phyloP scores from a whole-genome alignment of 2,888 invertebrate genomes.

The Luperina testacea region DNA sequence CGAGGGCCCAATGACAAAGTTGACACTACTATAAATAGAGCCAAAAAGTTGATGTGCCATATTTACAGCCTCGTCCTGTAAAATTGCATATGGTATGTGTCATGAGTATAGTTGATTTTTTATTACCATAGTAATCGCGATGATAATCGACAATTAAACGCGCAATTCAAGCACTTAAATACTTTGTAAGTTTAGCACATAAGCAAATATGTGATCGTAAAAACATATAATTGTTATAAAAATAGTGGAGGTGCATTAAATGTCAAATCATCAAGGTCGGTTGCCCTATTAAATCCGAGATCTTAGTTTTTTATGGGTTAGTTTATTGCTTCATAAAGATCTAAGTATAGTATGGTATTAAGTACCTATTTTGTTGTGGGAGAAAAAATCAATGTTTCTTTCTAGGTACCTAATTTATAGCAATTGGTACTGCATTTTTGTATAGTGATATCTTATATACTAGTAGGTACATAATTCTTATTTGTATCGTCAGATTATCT shows the following conservation, averaged over 20 bases:
- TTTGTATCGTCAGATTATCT: too few species aligned
- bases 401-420: conserved; percentile 15
- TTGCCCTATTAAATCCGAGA: conserved; percentile 50
- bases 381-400: conserved; percentile 10
- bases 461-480: background rate
- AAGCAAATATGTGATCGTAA: conserved; percentile 55
- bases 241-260: conserved; percentile 65
- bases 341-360: conserved; percentile 32
- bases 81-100: background rate
- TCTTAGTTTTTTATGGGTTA: conserved; percentile 57
- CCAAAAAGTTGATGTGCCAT: background rate
- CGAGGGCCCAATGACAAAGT: background rate
- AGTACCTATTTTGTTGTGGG: conserved; percentile 19
- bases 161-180: conserved; percentile 43
- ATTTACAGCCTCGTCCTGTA: background rate
- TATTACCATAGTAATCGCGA: conserved; percentile 27
- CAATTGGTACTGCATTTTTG: background rate
- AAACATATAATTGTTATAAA: conserved; percentile 62
- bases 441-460: background rate
- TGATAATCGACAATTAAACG: conserved; percentile 55
- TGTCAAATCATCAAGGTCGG: conserved; percentile 61
- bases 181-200: conserved; percentile 57
- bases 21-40: too few species aligned
- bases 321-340: conserved; percentile 61
- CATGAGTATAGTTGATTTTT: conserved; percentile 15